Evolutionary conservation across 1,140 invertebrate species (phyloP).

Genomic region (Papilio polytes): DNA sequence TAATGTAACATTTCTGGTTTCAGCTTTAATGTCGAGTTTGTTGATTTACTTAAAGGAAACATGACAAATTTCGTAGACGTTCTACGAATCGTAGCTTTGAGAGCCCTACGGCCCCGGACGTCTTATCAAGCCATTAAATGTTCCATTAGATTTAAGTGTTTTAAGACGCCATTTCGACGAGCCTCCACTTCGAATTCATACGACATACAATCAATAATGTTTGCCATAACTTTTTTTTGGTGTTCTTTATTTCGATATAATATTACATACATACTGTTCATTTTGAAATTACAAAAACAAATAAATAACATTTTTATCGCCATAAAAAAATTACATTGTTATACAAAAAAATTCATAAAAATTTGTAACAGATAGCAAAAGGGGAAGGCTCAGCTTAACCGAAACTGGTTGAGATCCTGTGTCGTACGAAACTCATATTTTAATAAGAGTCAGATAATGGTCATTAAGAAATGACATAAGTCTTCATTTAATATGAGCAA

Average conservation of each 20-base stretch:
- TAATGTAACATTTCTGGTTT: not conserved
- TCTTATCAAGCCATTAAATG: conserved; percentile 23
- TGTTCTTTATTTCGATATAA: not conserved
- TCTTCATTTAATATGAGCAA: too few relatives aligned
- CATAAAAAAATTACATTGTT: too few relatives aligned
- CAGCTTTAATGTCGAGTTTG: not conserved
- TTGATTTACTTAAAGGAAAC: conserved; percentile 3
- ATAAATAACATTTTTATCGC: too few relatives aligned
- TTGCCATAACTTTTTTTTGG: not conserved
- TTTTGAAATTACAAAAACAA: too few relatives aligned
- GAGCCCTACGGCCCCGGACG: conserved; percentile 17
- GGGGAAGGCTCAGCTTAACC: too few relatives aligned
- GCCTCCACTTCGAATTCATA: not conserved
- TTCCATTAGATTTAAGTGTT: conserved; percentile 23
- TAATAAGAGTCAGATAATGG: too few relatives aligned
- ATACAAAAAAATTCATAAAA: too few relatives aligned
- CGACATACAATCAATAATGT: not conserved
- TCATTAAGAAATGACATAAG: too few relatives aligned
- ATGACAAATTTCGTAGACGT: conserved; percentile 3
- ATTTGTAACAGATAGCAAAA: too few relatives aligned
- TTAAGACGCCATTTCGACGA: conserved; percentile 3
- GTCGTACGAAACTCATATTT: too few relatives aligned
- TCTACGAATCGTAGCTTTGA: not conserved
- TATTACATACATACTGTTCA: not conserved
- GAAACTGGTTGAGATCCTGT: too few relatives aligned